A percentile compares a stretch with the other conserved stretches of the same genome.
These are phyloP conservation scores for Ceyx melanurus DNA, from an alignment of 2,113 vertebrate species.

Conservation along the genomic window DNA sequence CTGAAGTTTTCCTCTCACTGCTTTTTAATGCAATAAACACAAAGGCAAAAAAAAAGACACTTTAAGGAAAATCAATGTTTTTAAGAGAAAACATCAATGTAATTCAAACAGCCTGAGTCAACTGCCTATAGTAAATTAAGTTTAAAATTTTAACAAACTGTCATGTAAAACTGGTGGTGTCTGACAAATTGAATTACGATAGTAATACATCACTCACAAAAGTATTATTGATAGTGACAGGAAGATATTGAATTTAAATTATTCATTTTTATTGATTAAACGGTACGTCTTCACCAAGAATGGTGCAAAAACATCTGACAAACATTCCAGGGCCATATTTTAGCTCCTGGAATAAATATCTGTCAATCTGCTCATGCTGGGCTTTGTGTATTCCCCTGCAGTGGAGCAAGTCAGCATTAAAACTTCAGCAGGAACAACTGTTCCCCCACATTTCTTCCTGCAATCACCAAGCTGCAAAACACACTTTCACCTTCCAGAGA, in stretches of 20 bases:
- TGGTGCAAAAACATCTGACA: slow-evolving; percentile 64
- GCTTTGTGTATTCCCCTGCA: not conserved
- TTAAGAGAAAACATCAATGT: slow-evolving; percentile 74
- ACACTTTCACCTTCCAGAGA: not conserved
- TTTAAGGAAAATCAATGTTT: slow-evolving; percentile 74
- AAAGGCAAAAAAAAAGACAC: slow-evolving; percentile 65
- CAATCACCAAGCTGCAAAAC: not conserved
- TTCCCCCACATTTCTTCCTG: not conserved
- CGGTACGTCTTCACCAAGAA: slow-evolving; percentile 70
- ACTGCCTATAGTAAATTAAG: slow-evolving; percentile 79
- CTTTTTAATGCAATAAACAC: slow-evolving; percentile 69
- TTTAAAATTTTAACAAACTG: slow-evolving; percentile 80
- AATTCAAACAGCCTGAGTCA: slow-evolving; percentile 70
- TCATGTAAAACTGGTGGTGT: slow-evolving; percentile 76
- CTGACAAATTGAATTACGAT: slow-evolving; percentile 83
- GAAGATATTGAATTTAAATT: slow-evolving; percentile 86
- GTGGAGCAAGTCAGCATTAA: not conserved
- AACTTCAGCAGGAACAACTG: not conserved
- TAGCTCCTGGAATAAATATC: slow-evolving; percentile 46
- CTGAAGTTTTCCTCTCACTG: slow-evolving; percentile 13
- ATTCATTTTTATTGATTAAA: slow-evolving; percentile 85
- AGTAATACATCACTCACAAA: slow-evolving; percentile 80
- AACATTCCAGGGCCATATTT: slow-evolving; percentile 64
- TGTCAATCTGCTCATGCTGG: not conserved
- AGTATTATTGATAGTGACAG: slow-evolving; percentile 82